Base-by-base conservation (phyloP, 2,797 vertebrate species). In the Sebastes wilsoni region DNA sequence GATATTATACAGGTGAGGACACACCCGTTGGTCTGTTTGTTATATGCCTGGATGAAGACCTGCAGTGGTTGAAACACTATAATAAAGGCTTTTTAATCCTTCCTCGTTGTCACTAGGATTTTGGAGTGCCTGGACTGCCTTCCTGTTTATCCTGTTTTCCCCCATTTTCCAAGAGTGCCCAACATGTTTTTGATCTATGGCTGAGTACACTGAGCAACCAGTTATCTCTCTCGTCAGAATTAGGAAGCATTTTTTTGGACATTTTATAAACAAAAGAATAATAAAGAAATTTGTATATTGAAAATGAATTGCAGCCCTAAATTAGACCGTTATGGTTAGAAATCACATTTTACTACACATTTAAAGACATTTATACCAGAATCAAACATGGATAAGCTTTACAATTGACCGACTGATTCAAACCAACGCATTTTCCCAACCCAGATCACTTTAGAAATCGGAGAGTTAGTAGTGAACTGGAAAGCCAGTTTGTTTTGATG, bases 401-500 rank as follows among this genome's bases (percentile, higher is more conserved):
- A 46, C 20, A 42, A 1, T 16, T 56, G 16, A 77, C 59, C 13
- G 0, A 16, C 42, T 54, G 38, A 46, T 30, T 55, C 23, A 71
- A 55, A 70, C 20, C 30, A 3, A 13, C 3, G 59, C 4, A 30
- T 66, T 20, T 59, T 68, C 38, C 72, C 52, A 23, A 54, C 68
- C 20, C 12, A 20, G 27, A 68, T 66, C 32, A 58, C 60, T 28
- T 65, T 8, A n/a, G 23, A 72, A 62, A 79, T 22, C 69, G 52
- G 22, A 34, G 46, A 46, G 66, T 20, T n/a, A 49, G 72, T 30
- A 20, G 52, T 46, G 38, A 79, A 65, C 56, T 18, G 38, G 34
- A 70, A 49, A 76, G 42, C 49, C 49, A 8, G 75, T 75, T 73
- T 61, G 71, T 86, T 83, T 76, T 49, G 66, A 81, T 46, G 73